Conservation (phyloP, 2,113 vertebrate genomes). For the Urocitellus parryii region DNA sequence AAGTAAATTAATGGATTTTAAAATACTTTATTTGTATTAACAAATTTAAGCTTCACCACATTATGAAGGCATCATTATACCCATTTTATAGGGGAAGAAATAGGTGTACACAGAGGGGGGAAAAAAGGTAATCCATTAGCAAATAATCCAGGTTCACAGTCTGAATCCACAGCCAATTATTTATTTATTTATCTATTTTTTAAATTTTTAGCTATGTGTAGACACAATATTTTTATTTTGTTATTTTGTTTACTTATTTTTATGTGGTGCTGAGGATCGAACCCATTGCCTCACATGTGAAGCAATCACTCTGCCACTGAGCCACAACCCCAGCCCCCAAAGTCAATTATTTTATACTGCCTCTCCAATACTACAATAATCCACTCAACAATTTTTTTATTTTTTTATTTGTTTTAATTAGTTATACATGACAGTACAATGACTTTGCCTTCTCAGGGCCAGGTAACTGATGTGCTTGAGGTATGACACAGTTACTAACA, state of each 20-base stretch:
- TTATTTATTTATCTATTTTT: background rate
- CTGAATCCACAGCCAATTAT: background rate
- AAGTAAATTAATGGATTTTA: too few relatives aligned
- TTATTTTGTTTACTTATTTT: too few relatives aligned
- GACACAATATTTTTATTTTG: too few relatives aligned
- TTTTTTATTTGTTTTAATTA: too few relatives aligned
- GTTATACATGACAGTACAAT: too few relatives aligned
- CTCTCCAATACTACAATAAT: background rate
- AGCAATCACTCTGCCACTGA: too few relatives aligned
- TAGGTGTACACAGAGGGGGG: background rate
- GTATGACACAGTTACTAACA: background rate
- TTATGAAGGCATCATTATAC: background rate
- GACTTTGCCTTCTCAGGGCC: background rate
- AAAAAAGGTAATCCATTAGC: background rate
- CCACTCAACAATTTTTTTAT: background rate
- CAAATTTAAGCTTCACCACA: constrained; percentile 52
- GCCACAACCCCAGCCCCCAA: background rate
- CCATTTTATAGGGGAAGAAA: constrained; percentile 41
- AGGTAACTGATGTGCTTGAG: background rate
- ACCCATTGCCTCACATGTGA: too few relatives aligned
- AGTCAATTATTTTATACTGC: background rate
- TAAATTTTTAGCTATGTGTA: too few relatives aligned
- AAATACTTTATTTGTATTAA: constrained; percentile 10
- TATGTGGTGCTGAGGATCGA: too few relatives aligned
- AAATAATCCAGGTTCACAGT: constrained; percentile 29